Percentiles rank a stretch among this genome's conserved stretches.
Evolutionary conservation across 2,113 vertebrate genomes (phyloP).

Genomic region (Rousettus leschenaultii): DNA sequence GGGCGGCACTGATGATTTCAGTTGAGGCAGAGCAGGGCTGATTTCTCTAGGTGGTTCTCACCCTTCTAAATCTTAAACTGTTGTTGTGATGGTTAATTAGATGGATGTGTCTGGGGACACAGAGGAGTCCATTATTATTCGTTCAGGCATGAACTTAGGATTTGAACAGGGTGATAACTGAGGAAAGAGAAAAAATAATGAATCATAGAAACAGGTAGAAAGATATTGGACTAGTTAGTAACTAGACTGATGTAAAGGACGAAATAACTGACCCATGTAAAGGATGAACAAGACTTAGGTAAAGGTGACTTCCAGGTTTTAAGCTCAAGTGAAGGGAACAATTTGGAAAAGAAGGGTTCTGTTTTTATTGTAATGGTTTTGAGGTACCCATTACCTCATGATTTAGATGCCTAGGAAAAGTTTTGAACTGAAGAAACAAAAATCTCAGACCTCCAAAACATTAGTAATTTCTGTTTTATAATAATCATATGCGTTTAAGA

Average conservation of each 20-base stretch:
- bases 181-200: background rate
- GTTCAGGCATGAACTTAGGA: background rate
- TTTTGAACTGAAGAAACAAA: background rate
- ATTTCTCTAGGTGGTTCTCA: background rate
- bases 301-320: background rate
- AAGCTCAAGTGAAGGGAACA: background rate
- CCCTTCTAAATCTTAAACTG: background rate
- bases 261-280: background rate
- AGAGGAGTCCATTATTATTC: background rate
- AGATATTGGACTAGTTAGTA: background rate
- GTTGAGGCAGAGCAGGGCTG: background rate
- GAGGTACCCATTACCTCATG: background rate
- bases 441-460: background rate
- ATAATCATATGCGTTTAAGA: background rate
- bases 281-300: background rate
- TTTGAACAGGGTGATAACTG: background rate
- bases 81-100: background rate
- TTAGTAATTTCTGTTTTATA: slow-evolving; percentile 20
- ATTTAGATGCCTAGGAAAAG: background rate
- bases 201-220: background rate
- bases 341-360: slow-evolving; percentile 20
- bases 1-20: background rate
- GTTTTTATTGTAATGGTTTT: background rate
- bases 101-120: background rate
- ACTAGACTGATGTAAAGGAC: background rate